Evolutionary conservation across 2,113 vertebrate genomes (phyloP), one percentile per base, ranked within the genome.

Genomic region (Mystacornis crossleyi): DNA sequence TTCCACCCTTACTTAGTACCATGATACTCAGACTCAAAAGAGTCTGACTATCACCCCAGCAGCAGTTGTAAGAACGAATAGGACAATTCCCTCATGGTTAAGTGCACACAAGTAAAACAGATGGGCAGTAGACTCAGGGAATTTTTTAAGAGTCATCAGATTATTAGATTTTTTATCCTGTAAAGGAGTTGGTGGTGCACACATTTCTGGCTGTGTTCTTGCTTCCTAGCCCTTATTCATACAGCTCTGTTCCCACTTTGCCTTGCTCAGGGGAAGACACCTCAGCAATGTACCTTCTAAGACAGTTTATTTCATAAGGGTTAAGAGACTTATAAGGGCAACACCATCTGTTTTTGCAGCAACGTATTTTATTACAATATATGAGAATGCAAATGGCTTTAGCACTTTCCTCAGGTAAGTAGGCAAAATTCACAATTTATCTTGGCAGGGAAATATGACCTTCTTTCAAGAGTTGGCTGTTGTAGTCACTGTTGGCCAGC

Each of bases 311-410:
- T 89, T 91, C 81, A 89, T 81, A 81, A 77, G n/a, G 67, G 42
- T 73, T 94, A 86, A 90, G 72, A 81, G 83, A 57, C 54, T 77
- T 77, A 47, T 10, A 86, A 86, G 45, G 29, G 26, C 54, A 96
- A 23, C 72, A 89, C 75, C 93, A 89, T 93, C 72, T 96, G 93
- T 12, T 96, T 96, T 92, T 86, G 34, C 29, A 92, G 64, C 15
- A 89, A 42, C 4, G 5, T 69, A 58, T 73, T 94, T 86, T 93
- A 78, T 94, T 91, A 34, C 51, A 86, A 42, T 73, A 65, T 65
- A 83, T 91, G 66, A 91, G 53, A 86, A 86, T 93, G 69, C 19
- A 91, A 93, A 93, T 57, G 12, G 8, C 7, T 81, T 89, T 86
- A 95, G 50, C 50, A 66, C 33, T 92, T 97, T 80, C 6, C 36